Evolutionary conservation across 2,797 vertebrate species (phyloP), one percentile per base, ranked within the genome.

Genomic region (Harpagifer antarcticus): DNA sequence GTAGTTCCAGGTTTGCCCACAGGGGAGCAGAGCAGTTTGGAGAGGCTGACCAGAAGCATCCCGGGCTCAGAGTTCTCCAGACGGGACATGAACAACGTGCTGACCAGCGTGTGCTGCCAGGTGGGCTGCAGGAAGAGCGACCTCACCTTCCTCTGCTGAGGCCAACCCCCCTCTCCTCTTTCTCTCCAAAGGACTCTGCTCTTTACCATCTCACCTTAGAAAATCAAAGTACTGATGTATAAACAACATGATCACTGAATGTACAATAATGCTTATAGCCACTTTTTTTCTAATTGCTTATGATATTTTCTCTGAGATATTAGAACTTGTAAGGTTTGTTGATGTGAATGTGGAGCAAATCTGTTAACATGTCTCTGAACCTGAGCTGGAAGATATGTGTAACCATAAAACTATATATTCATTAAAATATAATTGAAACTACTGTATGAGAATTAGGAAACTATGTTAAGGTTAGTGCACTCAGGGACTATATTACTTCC

Each of bases 111-210:
- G 71, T 96, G 95, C 86, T 96, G 95, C 86, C 88, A 93, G 84
- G 82, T 92, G 84, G 95, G 95, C 90, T 96, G 95, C 85, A 86
- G 89, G 76, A 96, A 96, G 91, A 95, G 90, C 6, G 95, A 96
- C 87, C 94, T 96, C 43, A 76, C 92, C 37, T 87, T 85, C 69
- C 91, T 96, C 73, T 96, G 95, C 88, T 95, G 92, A 95, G 83
- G 50, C 48, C 27, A 3, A 52, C 60, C n/a, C 56, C 33, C 11
- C 13, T 4, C 37, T 3, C 53, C 56, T 52, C 42, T 37, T 27
- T 62, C 4, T 64, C 19, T 72, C 81, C 63, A 60, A 58, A 85
- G 60, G 66, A 87, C 70, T 68, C 40, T 53, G 13, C 68, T 73
- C 68, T 66, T 55, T 57, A 4, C 33, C 59, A 6, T 40, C 47